These are phyloP conservation scores for Myotis brandtii DNA, from an alignment of 2,113 vertebrate genomes.

Conservation along the genomic window DNA sequence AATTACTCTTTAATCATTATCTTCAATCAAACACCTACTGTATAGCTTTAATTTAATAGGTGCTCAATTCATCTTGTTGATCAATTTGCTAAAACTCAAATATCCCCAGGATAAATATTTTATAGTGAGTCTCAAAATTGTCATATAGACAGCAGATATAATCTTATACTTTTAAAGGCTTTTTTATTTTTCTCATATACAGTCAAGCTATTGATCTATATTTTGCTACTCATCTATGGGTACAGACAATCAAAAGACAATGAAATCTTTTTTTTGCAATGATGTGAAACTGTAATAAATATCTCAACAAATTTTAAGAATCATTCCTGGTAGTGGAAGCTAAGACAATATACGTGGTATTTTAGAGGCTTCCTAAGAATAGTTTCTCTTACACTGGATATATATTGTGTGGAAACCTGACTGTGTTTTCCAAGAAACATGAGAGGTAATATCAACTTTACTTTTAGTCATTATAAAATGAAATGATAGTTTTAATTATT, in stretches of 20 bases:
- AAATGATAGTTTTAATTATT: slow-evolving; percentile 16
- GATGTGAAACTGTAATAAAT: slow-evolving; percentile 47
- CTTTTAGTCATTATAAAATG: slow-evolving; percentile 43
- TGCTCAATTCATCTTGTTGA: not conserved
- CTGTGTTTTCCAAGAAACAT: slow-evolving; percentile 51
- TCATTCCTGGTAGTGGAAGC: not conserved
- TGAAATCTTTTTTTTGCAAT: slow-evolving; percentile 47
- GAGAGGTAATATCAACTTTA: slow-evolving; percentile 49
- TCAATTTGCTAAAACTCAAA: not conserved
- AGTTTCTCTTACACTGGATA: slow-evolving; percentile 29
- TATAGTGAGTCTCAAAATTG: not conserved
- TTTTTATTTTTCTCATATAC: not conserved
- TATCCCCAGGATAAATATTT: not conserved
- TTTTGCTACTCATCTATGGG: not conserved
- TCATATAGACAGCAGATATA: not conserved
- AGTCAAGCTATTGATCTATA: not conserved
- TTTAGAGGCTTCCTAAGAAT: slow-evolving; percentile 46
- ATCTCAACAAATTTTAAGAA: slow-evolving; percentile 55
- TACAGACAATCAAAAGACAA: not conserved
- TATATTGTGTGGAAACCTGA: not conserved
- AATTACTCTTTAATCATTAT: not conserved
- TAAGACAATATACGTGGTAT: not conserved
- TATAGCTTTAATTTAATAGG: not conserved
- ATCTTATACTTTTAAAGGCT: not conserved
- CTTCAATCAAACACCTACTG: not conserved